Evolutionary conservation across 2,797 vertebrate species (phyloP).

Genomic region (Linurgus olivaceus): DNA sequence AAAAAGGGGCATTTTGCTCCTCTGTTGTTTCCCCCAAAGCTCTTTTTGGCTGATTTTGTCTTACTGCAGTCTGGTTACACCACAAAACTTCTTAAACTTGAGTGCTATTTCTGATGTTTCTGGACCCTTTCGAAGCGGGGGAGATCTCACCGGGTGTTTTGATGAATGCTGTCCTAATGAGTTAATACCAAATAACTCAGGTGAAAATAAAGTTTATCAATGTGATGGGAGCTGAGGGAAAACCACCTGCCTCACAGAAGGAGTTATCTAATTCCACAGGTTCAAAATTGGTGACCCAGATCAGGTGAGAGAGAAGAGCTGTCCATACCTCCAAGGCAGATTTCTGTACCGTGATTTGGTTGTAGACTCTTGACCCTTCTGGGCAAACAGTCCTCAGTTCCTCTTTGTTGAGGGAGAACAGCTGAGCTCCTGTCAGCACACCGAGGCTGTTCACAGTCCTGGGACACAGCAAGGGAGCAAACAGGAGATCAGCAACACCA

Average conservation of each 20-base stretch:
- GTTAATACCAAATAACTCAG: background rate
- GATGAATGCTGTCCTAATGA: background rate
- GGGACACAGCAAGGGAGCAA: background rate
- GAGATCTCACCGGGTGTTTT: background rate
- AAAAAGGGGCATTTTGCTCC: background rate
- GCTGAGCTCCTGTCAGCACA: slow-evolving; percentile 91
- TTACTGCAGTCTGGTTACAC: background rate
- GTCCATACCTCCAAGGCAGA: slow-evolving; percentile 88
- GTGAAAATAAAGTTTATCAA: background rate
- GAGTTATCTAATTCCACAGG: background rate
- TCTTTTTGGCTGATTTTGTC: background rate
- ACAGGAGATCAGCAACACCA: background rate
- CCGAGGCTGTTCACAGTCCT: slow-evolving; percentile 94
- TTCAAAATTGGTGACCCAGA: rapidly evolving
- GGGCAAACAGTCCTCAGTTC: slow-evolving; percentile 94
- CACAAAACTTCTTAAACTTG: background rate
- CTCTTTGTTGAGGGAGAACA: slow-evolving; percentile 97
- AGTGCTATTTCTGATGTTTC: background rate
- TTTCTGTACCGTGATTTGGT: slow-evolving; percentile 93
- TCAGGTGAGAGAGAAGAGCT: background rate
- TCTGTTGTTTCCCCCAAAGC: background rate
- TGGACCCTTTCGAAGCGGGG: background rate
- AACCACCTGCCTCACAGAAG: background rate
- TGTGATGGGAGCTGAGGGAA: rapidly evolving
- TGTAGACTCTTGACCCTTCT: slow-evolving; percentile 91